A percentile compares a stretch with the other conserved stretches of the same genome.
Evolutionary conservation across 2,888 invertebrate genomes (phyloP).

Genomic region (Calephelis perditalis): DNA sequence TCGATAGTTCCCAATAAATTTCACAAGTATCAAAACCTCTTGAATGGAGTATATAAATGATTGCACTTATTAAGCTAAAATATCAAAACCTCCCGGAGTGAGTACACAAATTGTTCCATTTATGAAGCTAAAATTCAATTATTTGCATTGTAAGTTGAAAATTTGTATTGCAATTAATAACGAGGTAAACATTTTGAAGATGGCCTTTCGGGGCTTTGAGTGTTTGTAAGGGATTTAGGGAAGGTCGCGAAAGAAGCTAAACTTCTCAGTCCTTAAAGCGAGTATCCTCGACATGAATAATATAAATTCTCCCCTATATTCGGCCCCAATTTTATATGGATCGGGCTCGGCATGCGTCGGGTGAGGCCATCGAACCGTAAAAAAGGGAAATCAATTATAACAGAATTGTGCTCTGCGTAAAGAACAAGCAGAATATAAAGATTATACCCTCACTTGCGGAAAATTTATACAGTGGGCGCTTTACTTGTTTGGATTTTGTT

Average conservation of each 20-base stretch:
- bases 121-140: neutral
- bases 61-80: too few relatives aligned
- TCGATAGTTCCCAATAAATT: too few relatives aligned
- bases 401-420: constrained; percentile 16
- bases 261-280: constrained; percentile 28
- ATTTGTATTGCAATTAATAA: constrained; percentile 5
- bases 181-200: constrained; percentile 13
- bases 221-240: constrained; percentile 23
- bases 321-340: constrained; percentile 42
- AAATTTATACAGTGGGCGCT: constrained; percentile 2
- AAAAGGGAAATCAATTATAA: constrained; percentile 71
- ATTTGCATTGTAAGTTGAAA: neutral
- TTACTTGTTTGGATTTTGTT: neutral
- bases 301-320: constrained; percentile 19
- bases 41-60: too few relatives aligned
- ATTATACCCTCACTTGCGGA: constrained; percentile 12
- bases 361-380: constrained; percentile 61
- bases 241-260: constrained; percentile 21
- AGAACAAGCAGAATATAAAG: constrained; percentile 15
- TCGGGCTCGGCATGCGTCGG: constrained; percentile 41
- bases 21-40: too few relatives aligned
- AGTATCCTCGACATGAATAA: constrained; percentile 31
- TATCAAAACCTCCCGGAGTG: too few relatives aligned
- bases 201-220: constrained; percentile 14
- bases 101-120: too few relatives aligned